These are phyloP conservation scores for Pontoporia blainvillei DNA, from an alignment of 2,113 vertebrate species.

Conservation along the genomic window DNA sequence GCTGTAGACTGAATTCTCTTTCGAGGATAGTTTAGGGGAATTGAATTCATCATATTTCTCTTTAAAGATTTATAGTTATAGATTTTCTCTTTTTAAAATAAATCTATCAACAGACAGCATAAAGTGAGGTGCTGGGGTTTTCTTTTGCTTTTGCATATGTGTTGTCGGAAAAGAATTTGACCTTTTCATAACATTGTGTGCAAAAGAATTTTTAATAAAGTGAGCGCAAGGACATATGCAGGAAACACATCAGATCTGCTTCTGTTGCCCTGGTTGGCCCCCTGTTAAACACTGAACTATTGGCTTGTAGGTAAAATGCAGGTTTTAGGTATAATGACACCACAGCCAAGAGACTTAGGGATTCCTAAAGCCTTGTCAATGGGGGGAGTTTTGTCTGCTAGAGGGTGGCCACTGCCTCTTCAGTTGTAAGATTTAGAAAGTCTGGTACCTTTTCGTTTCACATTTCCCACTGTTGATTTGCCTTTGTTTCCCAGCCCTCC, in stretches of 20 bases:
- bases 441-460: slow-evolving; percentile 73
- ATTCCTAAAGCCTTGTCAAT: slow-evolving; percentile 63
- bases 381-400: slow-evolving; percentile 27
- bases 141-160: slow-evolving; percentile 85
- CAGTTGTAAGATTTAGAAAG: slow-evolving; percentile 64
- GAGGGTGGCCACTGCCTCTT: slow-evolving; percentile 20
- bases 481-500: slow-evolving; percentile 68
- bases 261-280: slow-evolving; percentile 77
- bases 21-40: slow-evolving; percentile 77
- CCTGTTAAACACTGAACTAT: slow-evolving; percentile 64
- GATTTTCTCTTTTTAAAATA: slow-evolving; percentile 83
- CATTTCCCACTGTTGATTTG: slow-evolving; percentile 49
- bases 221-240: slow-evolving; percentile 79
- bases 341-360: slow-evolving; percentile 70
- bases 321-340: slow-evolving; percentile 49
- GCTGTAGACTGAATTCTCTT: slow-evolving; percentile 82
- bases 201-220: slow-evolving; percentile 80
- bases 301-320: slow-evolving; percentile 68
- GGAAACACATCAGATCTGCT: slow-evolving; percentile 80
- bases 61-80: slow-evolving; percentile 83
- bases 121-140: slow-evolving; percentile 68
- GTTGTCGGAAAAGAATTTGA: slow-evolving; percentile 78
- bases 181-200: slow-evolving; percentile 82
- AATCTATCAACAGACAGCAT: slow-evolving; percentile 84
- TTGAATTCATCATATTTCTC: slow-evolving; percentile 76